Base-by-base conservation (phyloP, 2,797 vertebrate genomes). In the Spondyliosoma cantharus region DNA sequence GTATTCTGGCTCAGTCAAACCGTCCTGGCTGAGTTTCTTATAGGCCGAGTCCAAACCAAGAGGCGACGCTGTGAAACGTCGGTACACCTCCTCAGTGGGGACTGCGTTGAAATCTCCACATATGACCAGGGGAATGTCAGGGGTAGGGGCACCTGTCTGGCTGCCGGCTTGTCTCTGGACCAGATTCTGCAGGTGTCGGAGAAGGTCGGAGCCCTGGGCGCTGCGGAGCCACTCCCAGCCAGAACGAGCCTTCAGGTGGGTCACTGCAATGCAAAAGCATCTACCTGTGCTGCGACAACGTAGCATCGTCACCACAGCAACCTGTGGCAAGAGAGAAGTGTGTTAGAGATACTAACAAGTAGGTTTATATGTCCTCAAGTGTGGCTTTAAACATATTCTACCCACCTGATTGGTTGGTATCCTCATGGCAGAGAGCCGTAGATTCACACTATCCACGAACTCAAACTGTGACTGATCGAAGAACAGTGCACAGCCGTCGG, bases 91-190 rank as follows among this genome's bases (percentile, higher is more conserved):
- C 90, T 99, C 98, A 0, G 90, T 90, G 0, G 98, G 98, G 85
- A 96, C 93, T 0, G 98, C 98, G 0, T 99, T 99, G 86, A 99
- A 99, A 81, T 99, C 98, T 0, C 98, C 98, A 0, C 98, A 99
- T 13, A 99, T 68, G 0, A 99, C 94, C 70, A 99, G 84, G 0
- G 97, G 96, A 43, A 96, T 91, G 81, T 93, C 92, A 83, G 8
- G 87, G 85, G 0, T 7, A 7, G 46, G 45, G 50, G 50, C 67
- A 1, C 6, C 70, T 0, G 22, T 9, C 3, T 65, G 57, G 2
- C 46, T 59, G 5, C 32, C 3, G 3, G 14, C 1, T 2, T 86
- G 72, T 29, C 82, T 86, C 76, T 87, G 72, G 14, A 96, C 95
- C 77, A 97, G 93, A 15, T 12, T 91, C 81, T 96, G 93, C 32